These are phyloP conservation scores for Nyctereutes procyonoides DNA, from an alignment of 2,113 vertebrate species.

Conservation along the genomic window DNA sequence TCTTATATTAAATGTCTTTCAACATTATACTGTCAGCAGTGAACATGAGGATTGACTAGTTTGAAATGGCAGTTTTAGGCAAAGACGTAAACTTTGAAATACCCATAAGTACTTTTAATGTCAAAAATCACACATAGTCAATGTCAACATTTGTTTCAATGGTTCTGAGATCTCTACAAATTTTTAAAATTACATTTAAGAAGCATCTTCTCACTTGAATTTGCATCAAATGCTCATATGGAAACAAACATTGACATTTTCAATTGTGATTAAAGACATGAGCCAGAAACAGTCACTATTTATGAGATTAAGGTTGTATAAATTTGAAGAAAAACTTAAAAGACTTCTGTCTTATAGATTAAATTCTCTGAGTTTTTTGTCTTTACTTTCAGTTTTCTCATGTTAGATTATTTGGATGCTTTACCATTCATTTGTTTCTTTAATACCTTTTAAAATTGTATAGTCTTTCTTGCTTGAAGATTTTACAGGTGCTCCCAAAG, in stretches of 20 bases:
- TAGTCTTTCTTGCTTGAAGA: not conserved
- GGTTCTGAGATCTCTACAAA: slow-evolving; percentile 24
- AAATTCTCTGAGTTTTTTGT: not conserved
- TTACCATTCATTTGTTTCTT: not conserved
- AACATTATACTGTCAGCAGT: slow-evolving; percentile 64
- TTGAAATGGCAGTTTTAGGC: slow-evolving; percentile 69
- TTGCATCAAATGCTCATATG: not conserved
- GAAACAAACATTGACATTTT: slow-evolving; percentile 35
- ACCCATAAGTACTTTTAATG: slow-evolving; percentile 72
- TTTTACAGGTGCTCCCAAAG: not conserved
- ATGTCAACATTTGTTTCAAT: slow-evolving; percentile 62
- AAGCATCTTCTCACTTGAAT: slow-evolving; percentile 24
- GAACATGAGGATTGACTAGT: slow-evolving; percentile 64
- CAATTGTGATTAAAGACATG: not conserved
- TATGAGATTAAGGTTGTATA: not conserved
- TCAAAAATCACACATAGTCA: slow-evolving; percentile 70
- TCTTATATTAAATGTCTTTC: slow-evolving; percentile 64
- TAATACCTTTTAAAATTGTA: not conserved
- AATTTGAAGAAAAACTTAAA: slow-evolving; percentile 37
- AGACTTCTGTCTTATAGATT: not conserved
- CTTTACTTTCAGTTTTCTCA: not conserved
- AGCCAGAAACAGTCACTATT: not conserved
- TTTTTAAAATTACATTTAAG: slow-evolving; percentile 36
- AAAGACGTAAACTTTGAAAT: slow-evolving; percentile 73
- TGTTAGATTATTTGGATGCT: not conserved